Percentiles rank a stretch among this genome's conserved stretches.
Evolutionary conservation across 2,888 invertebrate species (phyloP).

Genomic region (Hirtodrosophila duncani): DNA sequence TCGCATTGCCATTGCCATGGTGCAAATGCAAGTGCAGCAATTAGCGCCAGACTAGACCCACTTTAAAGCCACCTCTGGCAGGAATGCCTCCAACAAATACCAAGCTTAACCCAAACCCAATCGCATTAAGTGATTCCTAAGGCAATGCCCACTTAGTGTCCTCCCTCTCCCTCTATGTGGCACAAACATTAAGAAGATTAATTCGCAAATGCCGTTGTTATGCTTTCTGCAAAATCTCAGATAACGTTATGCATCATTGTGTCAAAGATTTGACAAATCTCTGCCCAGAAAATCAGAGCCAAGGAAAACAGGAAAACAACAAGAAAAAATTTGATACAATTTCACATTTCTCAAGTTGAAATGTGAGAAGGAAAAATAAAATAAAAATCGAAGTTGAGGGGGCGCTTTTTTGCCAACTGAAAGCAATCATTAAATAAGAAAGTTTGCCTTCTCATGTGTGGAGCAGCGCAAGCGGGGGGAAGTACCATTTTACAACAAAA

Average conservation of each 20-base stretch:
- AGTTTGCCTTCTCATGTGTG: conserved; percentile 30
- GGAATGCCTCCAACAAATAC: no score
- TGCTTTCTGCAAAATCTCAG: conserved; percentile 52
- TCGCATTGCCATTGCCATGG: conserved; percentile 1
- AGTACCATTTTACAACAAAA: conserved; percentile 55
- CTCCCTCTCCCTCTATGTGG: conserved; percentile 33
- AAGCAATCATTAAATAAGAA: conserved; percentile 64
- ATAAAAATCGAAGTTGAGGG: no score
- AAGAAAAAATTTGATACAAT: conserved; percentile 58
- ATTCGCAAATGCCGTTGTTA: conserved; percentile 49
- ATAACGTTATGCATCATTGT: conserved; percentile 71
- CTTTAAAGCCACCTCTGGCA: conserved; percentile 31
- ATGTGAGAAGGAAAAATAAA: no score
- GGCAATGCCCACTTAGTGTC: conserved; percentile 49
- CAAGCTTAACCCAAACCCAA: conserved; percentile 22
- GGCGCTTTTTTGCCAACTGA: conserved; percentile 32
- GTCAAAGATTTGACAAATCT: conserved; percentile 67
- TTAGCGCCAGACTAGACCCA: conserved; percentile 27
- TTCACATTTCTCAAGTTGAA: conserved; percentile 51
- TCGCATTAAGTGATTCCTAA: conserved; percentile 61
- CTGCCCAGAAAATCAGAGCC: no score
- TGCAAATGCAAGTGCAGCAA: conserved; percentile 45
- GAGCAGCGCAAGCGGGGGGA: conserved; percentile 4
- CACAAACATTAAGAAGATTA: conserved; percentile 73
- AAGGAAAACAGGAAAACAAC: conserved; percentile 15